A percentile compares a stretch with the other conserved stretches of the same genome.
Evolutionary conservation across 1,140 invertebrate genomes (phyloP).

Genomic region (Papilio dardanus): DNA sequence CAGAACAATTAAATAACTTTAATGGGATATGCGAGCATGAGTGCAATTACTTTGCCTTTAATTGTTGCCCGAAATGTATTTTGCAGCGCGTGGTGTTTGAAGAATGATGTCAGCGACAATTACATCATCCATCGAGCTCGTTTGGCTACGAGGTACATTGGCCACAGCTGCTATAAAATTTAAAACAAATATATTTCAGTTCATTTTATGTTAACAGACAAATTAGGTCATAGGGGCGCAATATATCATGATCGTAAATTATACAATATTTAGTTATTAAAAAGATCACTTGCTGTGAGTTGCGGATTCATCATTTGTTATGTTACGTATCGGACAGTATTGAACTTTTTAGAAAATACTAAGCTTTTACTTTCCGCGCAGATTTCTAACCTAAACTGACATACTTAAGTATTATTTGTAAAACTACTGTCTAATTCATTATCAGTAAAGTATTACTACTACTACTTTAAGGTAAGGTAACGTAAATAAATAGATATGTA

Average conservation of each 20-base stretch:
- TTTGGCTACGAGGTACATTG: conserved; percentile 24
- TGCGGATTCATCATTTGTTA: neutral
- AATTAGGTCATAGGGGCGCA: conserved; percentile 13
- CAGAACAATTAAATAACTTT: neutral
- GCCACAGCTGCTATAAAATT: conserved; percentile 32
- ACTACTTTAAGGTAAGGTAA: no score
- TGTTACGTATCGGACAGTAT: no score
- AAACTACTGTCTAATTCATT: no score
- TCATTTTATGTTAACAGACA: conserved; percentile 19
- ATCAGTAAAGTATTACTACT: no score
- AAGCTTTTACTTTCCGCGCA: no score
- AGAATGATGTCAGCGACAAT: conserved; percentile 51
- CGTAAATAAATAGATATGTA: no score
- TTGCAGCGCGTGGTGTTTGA: conserved; percentile 43
- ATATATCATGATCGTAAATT: neutral
- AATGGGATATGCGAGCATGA: conserved; percentile 14
- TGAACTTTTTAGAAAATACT: no score
- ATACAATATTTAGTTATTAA: neutral
- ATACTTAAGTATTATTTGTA: no score
- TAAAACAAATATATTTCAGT: conserved; percentile 18
- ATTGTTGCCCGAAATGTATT: conserved; percentile 45
- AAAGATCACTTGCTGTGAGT: neutral
- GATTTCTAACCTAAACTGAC: neutral
- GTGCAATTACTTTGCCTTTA: conserved; percentile 37
- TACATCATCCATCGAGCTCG: conserved; percentile 46